Evolutionary conservation across 2,113 vertebrate species (phyloP).

Genomic region (Mesocricetus auratus): DNA sequence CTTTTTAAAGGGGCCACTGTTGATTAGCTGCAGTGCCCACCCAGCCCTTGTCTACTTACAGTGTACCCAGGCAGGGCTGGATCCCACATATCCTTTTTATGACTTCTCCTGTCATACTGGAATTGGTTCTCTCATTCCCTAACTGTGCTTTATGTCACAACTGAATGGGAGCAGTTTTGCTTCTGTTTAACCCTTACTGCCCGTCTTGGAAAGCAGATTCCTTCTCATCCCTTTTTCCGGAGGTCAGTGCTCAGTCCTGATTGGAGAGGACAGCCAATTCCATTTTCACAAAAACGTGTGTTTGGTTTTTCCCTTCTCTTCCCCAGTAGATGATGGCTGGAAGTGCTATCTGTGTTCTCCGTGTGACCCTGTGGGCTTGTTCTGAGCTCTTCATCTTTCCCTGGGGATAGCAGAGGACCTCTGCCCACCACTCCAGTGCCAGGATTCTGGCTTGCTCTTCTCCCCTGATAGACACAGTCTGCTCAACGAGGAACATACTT

Average conservation of each 20-base stretch:
- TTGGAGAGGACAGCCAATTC: background rate
- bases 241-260: slow-evolving; percentile 33
- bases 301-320: slow-evolving; percentile 27
- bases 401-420: background rate
- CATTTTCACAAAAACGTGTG: slow-evolving; percentile 47
- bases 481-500: background rate
- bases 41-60: slow-evolving; percentile 39
- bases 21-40: slow-evolving; percentile 63
- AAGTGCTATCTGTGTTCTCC: background rate
- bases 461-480: background rate
- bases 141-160: slow-evolving; percentile 70
- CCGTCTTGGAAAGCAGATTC: slow-evolving; percentile 2
- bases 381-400: background rate
- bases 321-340: background rate
- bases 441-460: background rate
- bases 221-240: background rate
- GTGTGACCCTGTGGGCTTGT: background rate
- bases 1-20: slow-evolving; percentile 67
- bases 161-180: background rate
- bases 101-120: slow-evolving; percentile 64
- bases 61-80: background rate
- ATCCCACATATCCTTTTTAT: slow-evolving; percentile 70
- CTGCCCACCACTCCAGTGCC: background rate
- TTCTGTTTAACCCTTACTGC: slow-evolving; percentile 13
- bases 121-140: slow-evolving; percentile 70